Evolutionary conservation across 2,888 invertebrate species (phyloP).

Genomic region (Blomia tropicalis): DNA sequence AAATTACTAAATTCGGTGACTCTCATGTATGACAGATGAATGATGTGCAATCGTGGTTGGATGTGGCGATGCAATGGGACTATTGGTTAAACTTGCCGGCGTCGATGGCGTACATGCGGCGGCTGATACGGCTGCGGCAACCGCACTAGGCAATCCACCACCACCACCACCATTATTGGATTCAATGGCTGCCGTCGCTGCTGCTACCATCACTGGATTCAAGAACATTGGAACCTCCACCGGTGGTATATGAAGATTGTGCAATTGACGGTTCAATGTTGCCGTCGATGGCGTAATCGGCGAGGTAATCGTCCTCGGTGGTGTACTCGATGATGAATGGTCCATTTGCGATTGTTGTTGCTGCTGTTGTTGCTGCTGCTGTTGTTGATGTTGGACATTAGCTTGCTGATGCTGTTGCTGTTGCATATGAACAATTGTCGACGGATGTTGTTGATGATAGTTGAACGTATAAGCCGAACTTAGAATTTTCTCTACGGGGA

Average conservation of each 20-base stretch:
- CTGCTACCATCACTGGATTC: background rate
- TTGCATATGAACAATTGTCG: background rate
- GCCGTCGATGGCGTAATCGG: conserved; percentile 21
- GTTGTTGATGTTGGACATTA: background rate
- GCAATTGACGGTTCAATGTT: conserved; percentile 15
- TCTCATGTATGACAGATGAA: conserved; percentile 14
- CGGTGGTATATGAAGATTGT: background rate
- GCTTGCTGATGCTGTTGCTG: background rate
- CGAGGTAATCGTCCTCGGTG: conserved; percentile 20
- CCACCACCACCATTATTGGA: background rate
- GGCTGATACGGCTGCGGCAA: background rate
- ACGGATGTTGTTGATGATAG: conserved; percentile 3
- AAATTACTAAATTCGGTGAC: background rate
- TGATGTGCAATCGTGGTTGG: background rate
- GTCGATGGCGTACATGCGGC: background rate
- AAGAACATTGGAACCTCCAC: conserved; percentile 3
- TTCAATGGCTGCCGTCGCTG: background rate
- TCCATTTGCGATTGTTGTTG: background rate
- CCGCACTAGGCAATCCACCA: background rate
- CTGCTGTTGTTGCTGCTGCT: background rate
- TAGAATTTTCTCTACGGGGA: background rate
- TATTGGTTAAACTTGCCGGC: background rate
- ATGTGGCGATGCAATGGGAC: conserved; percentile 5
- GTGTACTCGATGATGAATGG: background rate
- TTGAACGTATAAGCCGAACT: background rate